Evolutionary conservation across 2,888 invertebrate species (phyloP).

Genomic region (Cosmopolites sordidus): DNA sequence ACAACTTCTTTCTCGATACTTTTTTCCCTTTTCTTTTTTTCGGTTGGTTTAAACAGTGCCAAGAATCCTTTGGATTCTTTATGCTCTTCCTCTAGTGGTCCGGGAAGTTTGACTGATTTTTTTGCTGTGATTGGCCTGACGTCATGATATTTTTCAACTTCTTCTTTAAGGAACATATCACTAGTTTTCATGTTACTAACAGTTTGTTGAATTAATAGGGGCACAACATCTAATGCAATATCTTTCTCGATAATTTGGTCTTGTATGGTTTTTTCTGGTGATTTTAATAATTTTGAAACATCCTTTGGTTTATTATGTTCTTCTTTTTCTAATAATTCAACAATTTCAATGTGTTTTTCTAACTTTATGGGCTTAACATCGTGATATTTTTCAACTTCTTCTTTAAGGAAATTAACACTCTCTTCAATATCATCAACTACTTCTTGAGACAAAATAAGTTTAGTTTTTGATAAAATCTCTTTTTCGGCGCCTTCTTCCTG

Average conservation of each 20-base stretch:
- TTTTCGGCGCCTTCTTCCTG: constrained; percentile 9
- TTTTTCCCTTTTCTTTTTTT: constrained; percentile 9
- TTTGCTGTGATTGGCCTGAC: constrained; percentile 10
- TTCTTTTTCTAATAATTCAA: neutral
- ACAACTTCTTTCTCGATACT: constrained; percentile 6
- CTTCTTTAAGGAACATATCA: constrained; percentile 20
- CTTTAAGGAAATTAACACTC: constrained; percentile 20
- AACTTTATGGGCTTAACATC: constrained; percentile 28
- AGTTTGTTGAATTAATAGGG: constrained; percentile 3
- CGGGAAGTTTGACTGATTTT: constrained; percentile 1
- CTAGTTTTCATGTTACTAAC: constrained; percentile 15
- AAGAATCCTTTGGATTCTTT: constrained; percentile 22
- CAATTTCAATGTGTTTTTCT: neutral
- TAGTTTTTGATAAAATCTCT: neutral
- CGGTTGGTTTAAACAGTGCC: constrained; percentile 17
- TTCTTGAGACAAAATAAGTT: constrained; percentile 17
- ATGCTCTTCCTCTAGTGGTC: constrained; percentile 1
- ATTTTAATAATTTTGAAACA: neutral
- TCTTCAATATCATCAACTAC: constrained; percentile 17
- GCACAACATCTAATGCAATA: neutral
- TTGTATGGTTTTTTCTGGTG: neutral
- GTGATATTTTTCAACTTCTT: constrained; percentile 27
- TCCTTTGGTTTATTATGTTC: no score
- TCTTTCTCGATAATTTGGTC: neutral
- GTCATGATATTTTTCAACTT: constrained; percentile 25